A percentile compares a stretch with the other conserved stretches of the same genome.
Conservation (phyloP, 2,888 invertebrate species). For the Caenorhabditis plicata region DNA sequence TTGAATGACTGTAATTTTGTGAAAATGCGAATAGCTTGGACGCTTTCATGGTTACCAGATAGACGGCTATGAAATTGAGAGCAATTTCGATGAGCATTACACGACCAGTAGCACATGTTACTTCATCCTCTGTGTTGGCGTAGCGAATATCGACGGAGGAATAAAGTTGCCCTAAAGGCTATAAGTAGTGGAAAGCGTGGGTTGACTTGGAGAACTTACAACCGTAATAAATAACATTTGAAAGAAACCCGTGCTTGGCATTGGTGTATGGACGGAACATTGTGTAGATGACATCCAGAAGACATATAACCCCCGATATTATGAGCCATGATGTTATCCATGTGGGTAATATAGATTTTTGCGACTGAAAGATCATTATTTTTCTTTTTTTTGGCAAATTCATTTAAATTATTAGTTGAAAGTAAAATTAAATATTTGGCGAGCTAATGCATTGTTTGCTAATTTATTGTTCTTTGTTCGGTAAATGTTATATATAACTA, state of each 20-base stretch:
- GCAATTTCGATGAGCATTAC: constrained; percentile 59
- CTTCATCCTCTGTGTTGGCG: constrained; percentile 49
- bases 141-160: constrained; percentile 58
- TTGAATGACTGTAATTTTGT: constrained; percentile 34
- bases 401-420: too few species aligned
- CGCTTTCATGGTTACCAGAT: too few species aligned
- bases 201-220: constrained; percentile 16
- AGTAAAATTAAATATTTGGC: too few species aligned
- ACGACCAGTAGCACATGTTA: constrained; percentile 60
- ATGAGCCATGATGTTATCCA: constrained; percentile 55
- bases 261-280: constrained; percentile 42
- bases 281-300: constrained; percentile 40
- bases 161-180: constrained; percentile 57
- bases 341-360: too few species aligned
- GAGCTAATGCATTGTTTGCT: too few species aligned
- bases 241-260: constrained; percentile 17
- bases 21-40: too few species aligned
- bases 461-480: too few species aligned
- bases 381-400: too few species aligned
- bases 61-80: constrained; percentile 53
- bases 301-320: constrained; percentile 46
- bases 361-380: too few species aligned
- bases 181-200: not conserved
- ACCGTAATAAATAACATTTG: constrained; percentile 35
- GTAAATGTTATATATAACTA: too few species aligned